Base-by-base conservation (phyloP, 2,888 invertebrate genomes). In the Spilosoma lubricipeda region DNA sequence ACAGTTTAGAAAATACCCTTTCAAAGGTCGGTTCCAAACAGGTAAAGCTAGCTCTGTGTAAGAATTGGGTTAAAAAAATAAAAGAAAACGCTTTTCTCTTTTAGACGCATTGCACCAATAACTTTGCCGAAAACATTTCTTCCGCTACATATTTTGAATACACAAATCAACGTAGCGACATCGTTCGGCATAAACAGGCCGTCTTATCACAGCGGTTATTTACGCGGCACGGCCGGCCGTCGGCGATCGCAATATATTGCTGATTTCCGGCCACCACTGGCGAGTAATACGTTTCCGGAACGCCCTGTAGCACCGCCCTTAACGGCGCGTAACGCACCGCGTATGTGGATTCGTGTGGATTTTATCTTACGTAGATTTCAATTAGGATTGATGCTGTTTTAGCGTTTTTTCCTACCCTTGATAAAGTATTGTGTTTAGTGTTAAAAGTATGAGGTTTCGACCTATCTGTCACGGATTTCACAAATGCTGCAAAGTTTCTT, bases 201-300 rank as follows among this genome's bases (percentile, higher is more conserved):
- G 91, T 89, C 86, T 77, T 83, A 84, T 84, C 84, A 80, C 70
- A 71, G 65, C 78, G 87, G 88, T 91, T 92, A 93, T 92, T 92
- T 92, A 91, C 90, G 88, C 87, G 88, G 72, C 45, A 76, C 80
- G 80, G 83, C 82, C 83, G 85, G 84, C 87, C 87, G 90, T 86
- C 89, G 86, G 89, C 88, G 86, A 91, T 90, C 88, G 90, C 90
- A 90, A 94, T 94, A 93, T 94, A 93, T 93, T 92, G 91, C 88
- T 90, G 93, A 93, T 93, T 92, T 95, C 94, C 95, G 93, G 91
- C 90, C 91, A 89, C 90, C 87, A 90, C 90, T 92, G 93, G 93
- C 94, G 93, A 93, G 94, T 95, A 95, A 95, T 95, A 91, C 91
- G 93, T 90, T 90, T 94, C 94, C 95, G 95, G 91, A 89, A 90